Percentiles rank a stretch among this genome's conserved stretches.
Evolutionary conservation across 2,888 invertebrate species (phyloP).

Genomic region (Elmis aenea): DNA sequence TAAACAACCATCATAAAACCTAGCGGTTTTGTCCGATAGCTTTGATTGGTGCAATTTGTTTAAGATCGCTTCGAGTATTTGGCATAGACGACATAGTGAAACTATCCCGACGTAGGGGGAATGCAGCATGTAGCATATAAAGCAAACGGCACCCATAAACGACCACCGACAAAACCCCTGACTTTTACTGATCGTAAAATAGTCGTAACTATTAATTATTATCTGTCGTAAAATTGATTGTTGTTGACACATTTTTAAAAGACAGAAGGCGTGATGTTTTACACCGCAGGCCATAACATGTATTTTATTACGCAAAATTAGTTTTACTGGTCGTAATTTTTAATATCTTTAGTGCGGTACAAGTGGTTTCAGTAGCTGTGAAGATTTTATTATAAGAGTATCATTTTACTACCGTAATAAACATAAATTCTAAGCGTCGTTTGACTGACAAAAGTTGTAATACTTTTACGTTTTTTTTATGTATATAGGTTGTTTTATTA

Average conservation of each 20-base stretch:
- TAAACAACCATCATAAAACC: too few species aligned
- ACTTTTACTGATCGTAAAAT: constrained; percentile 55
- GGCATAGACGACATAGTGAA: too few species aligned
- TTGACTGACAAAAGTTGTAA: constrained; percentile 30
- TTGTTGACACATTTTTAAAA: constrained; percentile 53
- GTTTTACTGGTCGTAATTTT: constrained; percentile 41
- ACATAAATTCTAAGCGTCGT: constrained; percentile 18
- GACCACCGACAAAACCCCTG: constrained; percentile 36
- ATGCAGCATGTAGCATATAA: constrained; percentile 23
- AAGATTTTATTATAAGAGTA: constrained; percentile 30
- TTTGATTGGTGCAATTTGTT: too few species aligned
- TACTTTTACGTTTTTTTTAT: too few species aligned
- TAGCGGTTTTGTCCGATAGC: too few species aligned
- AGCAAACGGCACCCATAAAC: constrained; percentile 30
- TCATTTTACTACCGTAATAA: constrained; percentile 28
- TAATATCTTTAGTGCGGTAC: constrained; percentile 31
- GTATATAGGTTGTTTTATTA: too few species aligned
- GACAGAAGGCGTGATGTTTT: constrained; percentile 39
- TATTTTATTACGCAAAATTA: constrained; percentile 41
- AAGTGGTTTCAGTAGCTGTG: constrained; percentile 30
- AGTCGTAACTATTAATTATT: constrained; percentile 56
- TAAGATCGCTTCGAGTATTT: too few species aligned
- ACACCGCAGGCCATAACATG: constrained; percentile 31
- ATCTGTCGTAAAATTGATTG: constrained; percentile 55
- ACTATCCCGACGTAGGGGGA: too few species aligned